Evolutionary conservation across 2,888 invertebrate species (phyloP).

Genomic region (Bhutanitis thaidina): DNA sequence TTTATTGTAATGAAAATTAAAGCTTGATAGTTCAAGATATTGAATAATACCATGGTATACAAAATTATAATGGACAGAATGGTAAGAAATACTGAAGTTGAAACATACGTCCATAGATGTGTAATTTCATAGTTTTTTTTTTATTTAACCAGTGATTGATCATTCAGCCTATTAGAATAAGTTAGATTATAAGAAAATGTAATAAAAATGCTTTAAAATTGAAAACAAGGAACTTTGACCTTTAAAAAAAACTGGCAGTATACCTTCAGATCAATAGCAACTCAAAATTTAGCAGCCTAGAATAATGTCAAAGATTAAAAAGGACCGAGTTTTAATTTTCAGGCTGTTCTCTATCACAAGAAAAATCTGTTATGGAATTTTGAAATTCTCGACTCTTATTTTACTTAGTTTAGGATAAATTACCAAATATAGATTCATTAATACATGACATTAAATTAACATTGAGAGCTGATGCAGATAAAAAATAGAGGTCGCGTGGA

Average conservation of each 20-base stretch:
- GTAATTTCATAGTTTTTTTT: background rate
- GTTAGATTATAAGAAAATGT: too few relatives aligned
- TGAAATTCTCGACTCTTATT: too few relatives aligned
- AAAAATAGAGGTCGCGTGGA: background rate
- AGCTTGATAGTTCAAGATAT: slow-evolving; percentile 6
- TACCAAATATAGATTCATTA: background rate
- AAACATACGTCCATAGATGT: background rate
- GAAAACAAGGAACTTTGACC: background rate
- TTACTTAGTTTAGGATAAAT: background rate
- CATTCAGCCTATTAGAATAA: background rate
- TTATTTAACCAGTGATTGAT: background rate
- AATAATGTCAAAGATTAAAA: background rate
- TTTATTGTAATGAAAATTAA: slow-evolving; percentile 22
- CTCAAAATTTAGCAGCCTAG: background rate
- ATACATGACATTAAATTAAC: background rate
- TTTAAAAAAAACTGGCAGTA: slow-evolving; percentile 1
- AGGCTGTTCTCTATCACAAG: too few relatives aligned
- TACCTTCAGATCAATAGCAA: background rate
- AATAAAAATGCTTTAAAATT: too few relatives aligned
- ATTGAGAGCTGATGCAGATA: slow-evolving; percentile 7
- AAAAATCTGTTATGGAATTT: too few relatives aligned
- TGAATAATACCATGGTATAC: background rate
- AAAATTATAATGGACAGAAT: background rate
- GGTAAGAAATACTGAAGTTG: background rate
- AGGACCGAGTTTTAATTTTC: slow-evolving; percentile 1